Conservation (phyloP, 2,888 invertebrate genomes). For the Andrena bicolor region DNA sequence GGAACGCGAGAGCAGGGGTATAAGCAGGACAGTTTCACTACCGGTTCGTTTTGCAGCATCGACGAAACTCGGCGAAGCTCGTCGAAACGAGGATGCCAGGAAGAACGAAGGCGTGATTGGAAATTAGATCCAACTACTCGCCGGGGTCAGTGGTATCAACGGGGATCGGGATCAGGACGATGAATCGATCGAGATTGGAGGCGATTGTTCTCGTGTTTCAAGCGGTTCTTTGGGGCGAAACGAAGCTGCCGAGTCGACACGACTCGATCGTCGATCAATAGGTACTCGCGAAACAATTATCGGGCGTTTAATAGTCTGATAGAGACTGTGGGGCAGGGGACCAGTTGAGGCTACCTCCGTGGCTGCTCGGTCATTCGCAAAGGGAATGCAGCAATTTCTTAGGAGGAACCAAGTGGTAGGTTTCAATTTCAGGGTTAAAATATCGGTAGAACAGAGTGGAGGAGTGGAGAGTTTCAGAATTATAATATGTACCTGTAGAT, state of each 20-base stretch:
- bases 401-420: no score
- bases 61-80: constrained; percentile 9
- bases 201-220: constrained; percentile 38
- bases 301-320: no score
- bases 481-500: background rate
- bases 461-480: no score
- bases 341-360: constrained; percentile 28
- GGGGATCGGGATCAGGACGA: background rate
- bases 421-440: no score
- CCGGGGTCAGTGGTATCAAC: background rate
- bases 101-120: constrained; percentile 55
- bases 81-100: background rate
- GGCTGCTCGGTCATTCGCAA: constrained; percentile 1
- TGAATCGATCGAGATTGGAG: constrained; percentile 58
- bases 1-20: no score
- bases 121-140: constrained; percentile 60
- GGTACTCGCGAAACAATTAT: constrained; percentile 1
- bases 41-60: constrained; percentile 40
- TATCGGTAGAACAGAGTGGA: background rate
- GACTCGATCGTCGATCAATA: constrained; percentile 51
- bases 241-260: constrained; percentile 11
- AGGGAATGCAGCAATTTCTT: background rate
- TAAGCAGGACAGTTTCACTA: constrained; percentile 48
- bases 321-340: background rate
- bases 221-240: constrained; percentile 12